phyloP scores from a whole-genome alignment of 1,140 invertebrate genomes.

The Listronotus bonariensis region DNA sequence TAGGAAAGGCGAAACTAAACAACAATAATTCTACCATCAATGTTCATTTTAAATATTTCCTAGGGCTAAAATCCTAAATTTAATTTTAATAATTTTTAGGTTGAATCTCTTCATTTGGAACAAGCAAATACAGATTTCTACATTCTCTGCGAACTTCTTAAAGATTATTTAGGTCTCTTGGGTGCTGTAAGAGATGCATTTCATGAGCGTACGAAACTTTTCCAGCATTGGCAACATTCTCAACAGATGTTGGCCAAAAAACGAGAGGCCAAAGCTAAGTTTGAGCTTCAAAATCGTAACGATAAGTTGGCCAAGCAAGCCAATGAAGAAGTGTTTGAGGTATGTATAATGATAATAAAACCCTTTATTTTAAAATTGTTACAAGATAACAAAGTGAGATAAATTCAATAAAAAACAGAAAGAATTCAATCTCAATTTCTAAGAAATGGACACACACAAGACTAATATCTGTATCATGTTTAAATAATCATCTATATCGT shows the following conservation, averaged over 20 bases:
- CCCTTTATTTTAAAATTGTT: too few relatives aligned
- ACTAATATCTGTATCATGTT: too few relatives aligned
- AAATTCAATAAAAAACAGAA: too few relatives aligned
- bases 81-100: conserved; percentile 53
- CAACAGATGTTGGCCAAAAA: conserved; percentile 94
- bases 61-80: not conserved
- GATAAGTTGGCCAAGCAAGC: conserved; percentile 91
- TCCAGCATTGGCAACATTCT: conserved; percentile 97
- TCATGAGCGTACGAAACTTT: conserved; percentile 95
- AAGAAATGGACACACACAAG: too few relatives aligned
- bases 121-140: conserved; percentile 96
- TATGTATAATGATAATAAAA: conserved; percentile 55
- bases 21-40: too few relatives aligned
- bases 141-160: conserved; percentile 89
- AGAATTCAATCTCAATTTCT: too few relatives aligned
- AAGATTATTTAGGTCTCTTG: conserved; percentile 94
- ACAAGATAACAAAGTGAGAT: too few relatives aligned
- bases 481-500: too few relatives aligned
- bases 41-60: too few relatives aligned
- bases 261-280: conserved; percentile 89
- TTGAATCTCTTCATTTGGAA: conserved; percentile 85
- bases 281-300: conserved; percentile 79
- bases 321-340: conserved; percentile 88
- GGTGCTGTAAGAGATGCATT: conserved; percentile 97
- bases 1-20: too few relatives aligned